Evolutionary conservation across 2,888 invertebrate genomes (phyloP).

Genomic region (Philaethria dido): DNA sequence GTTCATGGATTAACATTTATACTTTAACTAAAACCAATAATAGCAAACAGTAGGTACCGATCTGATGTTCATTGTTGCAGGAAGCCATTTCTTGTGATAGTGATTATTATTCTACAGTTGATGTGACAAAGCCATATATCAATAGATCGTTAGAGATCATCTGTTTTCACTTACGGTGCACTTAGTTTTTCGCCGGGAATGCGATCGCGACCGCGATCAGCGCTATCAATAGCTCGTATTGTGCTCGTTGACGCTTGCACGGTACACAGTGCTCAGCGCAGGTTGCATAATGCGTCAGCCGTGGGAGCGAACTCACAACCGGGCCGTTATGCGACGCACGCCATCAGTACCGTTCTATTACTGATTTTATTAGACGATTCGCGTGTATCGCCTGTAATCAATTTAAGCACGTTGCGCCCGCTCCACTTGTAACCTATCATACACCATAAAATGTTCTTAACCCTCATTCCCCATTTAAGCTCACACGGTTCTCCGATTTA

Average conservation of each 20-base stretch:
- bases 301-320: conserved; percentile 69
- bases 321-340: conserved; percentile 81
- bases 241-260: conserved; percentile 61
- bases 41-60: conserved; percentile 17
- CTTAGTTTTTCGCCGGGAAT: conserved; percentile 64
- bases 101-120: conserved; percentile 36
- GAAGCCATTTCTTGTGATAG: conserved; percentile 37
- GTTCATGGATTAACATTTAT: no score
- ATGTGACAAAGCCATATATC: conserved; percentile 45
- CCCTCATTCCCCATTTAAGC: conserved; percentile 63
- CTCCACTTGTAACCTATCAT: conserved; percentile 71
- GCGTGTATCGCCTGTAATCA: conserved; percentile 78
- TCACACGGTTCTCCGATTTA: conserved; percentile 49
- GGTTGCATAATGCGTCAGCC: conserved; percentile 78
- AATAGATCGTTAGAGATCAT: conserved; percentile 51
- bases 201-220: conserved; percentile 61
- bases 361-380: conserved; percentile 81
- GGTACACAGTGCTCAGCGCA: conserved; percentile 52
- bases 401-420: conserved; percentile 70
- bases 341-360: conserved; percentile 80
- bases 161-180: conserved; percentile 64
- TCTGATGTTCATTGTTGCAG: conserved; percentile 23
- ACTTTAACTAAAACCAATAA: neutral
- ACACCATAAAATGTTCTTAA: conserved; percentile 61
- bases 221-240: conserved; percentile 56